Conservation (phyloP, 2,113 vertebrate species). For the Heterocephalus glaber region DNA sequence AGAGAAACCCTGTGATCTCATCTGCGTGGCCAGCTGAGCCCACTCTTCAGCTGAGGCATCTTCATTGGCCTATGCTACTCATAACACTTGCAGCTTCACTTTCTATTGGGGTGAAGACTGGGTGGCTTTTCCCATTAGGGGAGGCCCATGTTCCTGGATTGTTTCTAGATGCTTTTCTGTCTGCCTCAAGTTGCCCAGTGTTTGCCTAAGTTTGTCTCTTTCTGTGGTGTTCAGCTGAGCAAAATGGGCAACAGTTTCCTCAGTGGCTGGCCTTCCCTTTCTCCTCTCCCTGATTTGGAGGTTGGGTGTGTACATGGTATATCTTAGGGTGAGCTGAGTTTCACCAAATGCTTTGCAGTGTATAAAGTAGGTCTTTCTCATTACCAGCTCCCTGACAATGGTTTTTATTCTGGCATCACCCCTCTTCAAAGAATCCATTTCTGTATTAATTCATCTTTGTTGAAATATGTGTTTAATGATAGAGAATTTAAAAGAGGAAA, state of each 20-base stretch:
- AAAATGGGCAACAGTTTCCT: background rate
- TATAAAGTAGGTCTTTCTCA: background rate
- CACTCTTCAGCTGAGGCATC: background rate
- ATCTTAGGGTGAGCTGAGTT: background rate
- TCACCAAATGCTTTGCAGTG: background rate
- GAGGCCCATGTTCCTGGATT: background rate
- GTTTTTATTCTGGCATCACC: background rate
- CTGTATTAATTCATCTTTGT: slow-evolving; percentile 50
- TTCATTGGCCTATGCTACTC: background rate
- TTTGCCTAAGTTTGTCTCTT: background rate
- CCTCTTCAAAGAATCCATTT: slow-evolving; percentile 28
- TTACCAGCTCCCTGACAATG: background rate
- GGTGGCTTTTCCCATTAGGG: background rate
- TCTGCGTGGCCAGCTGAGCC: background rate
- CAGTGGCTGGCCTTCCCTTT: background rate
- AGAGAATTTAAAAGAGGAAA: slow-evolving; percentile 47
- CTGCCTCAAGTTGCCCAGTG: background rate
- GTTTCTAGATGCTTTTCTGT: background rate
- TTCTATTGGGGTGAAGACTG: background rate
- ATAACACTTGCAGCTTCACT: background rate
- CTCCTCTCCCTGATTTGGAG: background rate
- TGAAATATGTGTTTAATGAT: slow-evolving; percentile 61
- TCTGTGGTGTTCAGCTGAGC: background rate
- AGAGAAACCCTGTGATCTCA: background rate
- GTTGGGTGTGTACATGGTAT: background rate